Evolutionary conservation across 1,140 invertebrate genomes (phyloP).

Genomic region (Rhyacophila brunnea): DNA sequence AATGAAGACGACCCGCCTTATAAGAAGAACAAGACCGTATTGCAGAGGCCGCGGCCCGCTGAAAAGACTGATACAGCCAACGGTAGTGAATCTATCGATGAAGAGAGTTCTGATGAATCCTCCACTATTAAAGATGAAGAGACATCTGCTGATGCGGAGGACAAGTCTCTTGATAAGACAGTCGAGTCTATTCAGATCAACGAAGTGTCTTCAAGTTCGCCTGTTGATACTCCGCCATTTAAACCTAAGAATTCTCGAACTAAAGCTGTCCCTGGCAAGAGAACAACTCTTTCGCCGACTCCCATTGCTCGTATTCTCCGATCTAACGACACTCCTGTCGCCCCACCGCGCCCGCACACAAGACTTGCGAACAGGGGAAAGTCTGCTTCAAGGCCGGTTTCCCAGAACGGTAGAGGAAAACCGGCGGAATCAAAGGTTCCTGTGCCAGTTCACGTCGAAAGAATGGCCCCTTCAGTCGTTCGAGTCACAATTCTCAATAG

Average conservation of each 20-base stretch:
- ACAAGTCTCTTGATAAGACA: conserved; percentile 5
- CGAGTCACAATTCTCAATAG: conserved; percentile 16
- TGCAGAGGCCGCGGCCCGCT: conserved; percentile 18
- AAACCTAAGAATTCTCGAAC: conserved; percentile 37
- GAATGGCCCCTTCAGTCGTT: conserved; percentile 4
- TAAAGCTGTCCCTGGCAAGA: conserved; percentile 25
- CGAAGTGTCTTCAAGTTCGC: conserved; percentile 59
- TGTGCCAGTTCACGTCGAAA: conserved; percentile 17
- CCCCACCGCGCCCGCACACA: conserved; percentile 40
- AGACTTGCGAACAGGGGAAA: conserved; percentile 36
- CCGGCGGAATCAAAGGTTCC: conserved; percentile 25
- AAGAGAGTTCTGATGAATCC: neutral
- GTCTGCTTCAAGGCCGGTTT: conserved; percentile 1
- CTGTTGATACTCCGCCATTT: conserved; percentile 41
- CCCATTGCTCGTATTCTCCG: conserved; percentile 42
- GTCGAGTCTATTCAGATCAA: conserved; percentile 58
- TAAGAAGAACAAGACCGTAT: conserved; percentile 24
- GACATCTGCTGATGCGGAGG: neutral
- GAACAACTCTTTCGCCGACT: conserved; percentile 33
- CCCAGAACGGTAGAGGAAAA: conserved; percentile 4
- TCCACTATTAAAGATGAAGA: neutral
- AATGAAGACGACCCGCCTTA: conserved; percentile 30
- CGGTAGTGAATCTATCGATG: neutral
- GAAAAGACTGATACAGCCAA: neutral
- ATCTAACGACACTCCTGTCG: conserved; percentile 42